A percentile compares a stretch with the other conserved stretches of the same genome.
Evolutionary conservation across 2,888 invertebrate genomes (phyloP).

Genomic region (Platypus cylindrus): DNA sequence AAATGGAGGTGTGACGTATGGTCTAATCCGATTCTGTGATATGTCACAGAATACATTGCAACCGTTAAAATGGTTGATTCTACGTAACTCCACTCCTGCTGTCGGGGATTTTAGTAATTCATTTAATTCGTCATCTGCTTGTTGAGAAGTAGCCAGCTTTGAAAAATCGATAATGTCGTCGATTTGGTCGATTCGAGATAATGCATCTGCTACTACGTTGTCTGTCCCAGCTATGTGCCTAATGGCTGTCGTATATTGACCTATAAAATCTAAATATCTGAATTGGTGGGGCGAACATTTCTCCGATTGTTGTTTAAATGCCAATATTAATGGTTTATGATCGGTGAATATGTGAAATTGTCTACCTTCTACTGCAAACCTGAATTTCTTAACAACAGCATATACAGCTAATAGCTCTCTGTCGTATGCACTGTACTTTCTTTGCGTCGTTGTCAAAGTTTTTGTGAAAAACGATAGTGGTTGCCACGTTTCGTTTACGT

Average conservation of each 20-base stretch:
- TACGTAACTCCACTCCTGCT: too few relatives aligned
- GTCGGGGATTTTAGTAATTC: too few relatives aligned
- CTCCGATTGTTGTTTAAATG: conserved; percentile 4
- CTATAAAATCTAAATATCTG: conserved; percentile 3
- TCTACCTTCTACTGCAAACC: conserved; percentile 29
- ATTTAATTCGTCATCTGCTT: neutral
- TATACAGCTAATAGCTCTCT: conserved; percentile 31
- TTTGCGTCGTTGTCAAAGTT: conserved; percentile 5
- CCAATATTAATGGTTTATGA: conserved; percentile 22
- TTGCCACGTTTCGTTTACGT: conserved; percentile 2
- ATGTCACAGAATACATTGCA: too few relatives aligned
- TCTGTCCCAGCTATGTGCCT: conserved; percentile 4
- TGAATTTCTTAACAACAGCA: conserved; percentile 26
- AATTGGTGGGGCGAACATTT: conserved; percentile 16
- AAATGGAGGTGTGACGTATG: conserved; percentile 1
- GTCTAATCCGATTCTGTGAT: too few relatives aligned
- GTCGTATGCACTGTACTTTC: conserved; percentile 31
- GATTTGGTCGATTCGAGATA: conserved; percentile 2
- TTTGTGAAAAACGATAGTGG: conserved; percentile 7
- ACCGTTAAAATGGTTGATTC: too few relatives aligned
- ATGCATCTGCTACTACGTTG: conserved; percentile 4
- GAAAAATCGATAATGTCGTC: neutral
- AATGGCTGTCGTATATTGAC: conserved; percentile 7
- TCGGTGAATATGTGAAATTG: conserved; percentile 26
- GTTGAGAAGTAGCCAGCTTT: neutral